Percentiles rank a stretch among this genome's conserved stretches.
phyloP scores from a whole-genome alignment of 2,888 invertebrate genomes.

The Diarsia mendica region DNA sequence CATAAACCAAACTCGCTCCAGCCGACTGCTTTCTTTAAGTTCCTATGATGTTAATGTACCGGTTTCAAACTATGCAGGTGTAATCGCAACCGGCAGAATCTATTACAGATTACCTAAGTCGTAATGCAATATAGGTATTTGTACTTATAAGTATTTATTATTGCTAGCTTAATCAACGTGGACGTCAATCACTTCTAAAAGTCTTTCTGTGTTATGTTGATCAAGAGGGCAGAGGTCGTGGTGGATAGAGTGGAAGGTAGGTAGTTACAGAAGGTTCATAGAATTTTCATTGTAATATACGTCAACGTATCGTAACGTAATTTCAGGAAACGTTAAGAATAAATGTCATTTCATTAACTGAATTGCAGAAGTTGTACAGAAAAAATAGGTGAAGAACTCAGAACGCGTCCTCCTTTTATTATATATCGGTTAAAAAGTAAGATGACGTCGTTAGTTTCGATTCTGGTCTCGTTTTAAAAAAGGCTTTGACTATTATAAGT shows the following conservation, averaged over 20 bases:
- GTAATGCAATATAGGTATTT: slow-evolving; percentile 40
- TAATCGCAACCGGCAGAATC: slow-evolving; percentile 35
- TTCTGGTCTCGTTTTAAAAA: not conserved
- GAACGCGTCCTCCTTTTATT: no score
- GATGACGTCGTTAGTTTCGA: no score
- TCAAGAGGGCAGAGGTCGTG: slow-evolving; percentile 53
- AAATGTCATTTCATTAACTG: no score
- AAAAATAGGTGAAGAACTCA: no score
- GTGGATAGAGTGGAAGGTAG: not conserved
- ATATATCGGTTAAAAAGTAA: no score
- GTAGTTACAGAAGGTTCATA: slow-evolving; percentile 22
- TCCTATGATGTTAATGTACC: slow-evolving; percentile 25
- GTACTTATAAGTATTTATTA: slow-evolving; percentile 11
- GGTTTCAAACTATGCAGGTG: slow-evolving; percentile 36
- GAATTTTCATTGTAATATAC: no score
- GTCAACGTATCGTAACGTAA: no score
- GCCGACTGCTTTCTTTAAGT: slow-evolving; percentile 42
- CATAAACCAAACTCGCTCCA: slow-evolving; percentile 11
- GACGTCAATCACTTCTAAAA: slow-evolving; percentile 42
- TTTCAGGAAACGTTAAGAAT: no score
- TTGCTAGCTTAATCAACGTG: slow-evolving; percentile 34
- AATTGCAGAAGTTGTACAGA: no score
- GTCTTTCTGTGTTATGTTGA: slow-evolving; percentile 47
- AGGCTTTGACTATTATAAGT: no score
- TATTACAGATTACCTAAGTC: slow-evolving; percentile 39